phyloP scores from a whole-genome alignment of 2,113 vertebrate species.

The Scopus umbretta region DNA sequence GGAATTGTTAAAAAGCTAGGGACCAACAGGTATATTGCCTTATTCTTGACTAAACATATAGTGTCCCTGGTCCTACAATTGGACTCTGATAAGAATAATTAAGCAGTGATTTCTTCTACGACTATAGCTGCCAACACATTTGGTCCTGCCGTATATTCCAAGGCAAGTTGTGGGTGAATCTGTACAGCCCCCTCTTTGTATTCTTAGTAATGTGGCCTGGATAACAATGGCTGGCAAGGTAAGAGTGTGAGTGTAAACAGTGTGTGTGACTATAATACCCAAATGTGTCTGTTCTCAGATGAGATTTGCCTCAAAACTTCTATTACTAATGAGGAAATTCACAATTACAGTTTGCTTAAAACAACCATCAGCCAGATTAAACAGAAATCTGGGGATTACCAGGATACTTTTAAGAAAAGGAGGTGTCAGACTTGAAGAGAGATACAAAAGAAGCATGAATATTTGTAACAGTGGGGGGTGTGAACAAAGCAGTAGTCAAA shows the following conservation, averaged over 20 bases:
- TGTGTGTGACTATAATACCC: neutral
- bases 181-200: neutral
- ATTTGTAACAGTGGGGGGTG: neutral
- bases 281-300: neutral
- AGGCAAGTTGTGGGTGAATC: neutral
- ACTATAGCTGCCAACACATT: neutral
- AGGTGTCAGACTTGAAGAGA: neutral
- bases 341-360: neutral
- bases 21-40: neutral
- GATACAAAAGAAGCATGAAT: neutral
- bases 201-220: neutral
- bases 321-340: neutral
- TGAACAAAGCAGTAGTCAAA: neutral
- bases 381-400: neutral
- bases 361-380: neutral
- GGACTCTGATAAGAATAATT: neutral
- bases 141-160: neutral
- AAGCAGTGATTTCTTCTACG: neutral
- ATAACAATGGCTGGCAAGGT: neutral
- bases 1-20: neutral
- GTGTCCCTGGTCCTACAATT: neutral
- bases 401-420: neutral
- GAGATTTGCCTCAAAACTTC: neutral
- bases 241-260: neutral
- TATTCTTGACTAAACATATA: neutral